Percentiles rank a stretch among this genome's conserved stretches.
Conservation (phyloP, 53 echinoderm and acorn worm genomes). For the Astropecten irregularis region DNA sequence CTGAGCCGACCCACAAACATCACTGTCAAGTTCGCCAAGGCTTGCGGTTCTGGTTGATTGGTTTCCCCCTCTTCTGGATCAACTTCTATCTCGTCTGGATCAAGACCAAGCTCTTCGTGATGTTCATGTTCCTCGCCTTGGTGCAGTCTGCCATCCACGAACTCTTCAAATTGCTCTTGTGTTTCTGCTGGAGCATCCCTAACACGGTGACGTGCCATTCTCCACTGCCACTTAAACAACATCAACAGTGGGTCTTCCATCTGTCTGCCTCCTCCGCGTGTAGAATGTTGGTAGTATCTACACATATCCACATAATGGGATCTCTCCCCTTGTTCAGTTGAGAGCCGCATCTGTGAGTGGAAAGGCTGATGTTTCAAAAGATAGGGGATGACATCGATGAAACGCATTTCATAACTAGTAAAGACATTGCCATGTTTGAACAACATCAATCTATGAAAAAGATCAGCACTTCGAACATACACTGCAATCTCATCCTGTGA, state of each 20-base stretch:
- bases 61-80: background rate
- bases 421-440: too few species aligned
- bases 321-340: too few species aligned
- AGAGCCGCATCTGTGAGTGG: too few species aligned
- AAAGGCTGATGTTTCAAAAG: too few species aligned
- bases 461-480: too few species aligned
- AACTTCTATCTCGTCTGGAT: constrained; percentile 2
- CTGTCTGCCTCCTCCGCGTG: background rate
- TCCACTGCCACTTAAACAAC: constrained; percentile 23
- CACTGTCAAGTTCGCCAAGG: background rate
- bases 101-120: background rate
- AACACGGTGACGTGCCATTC: constrained; percentile 15
- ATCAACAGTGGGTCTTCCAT: background rate
- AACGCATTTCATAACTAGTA: too few species aligned
- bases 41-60: background rate
- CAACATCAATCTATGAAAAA: too few species aligned
- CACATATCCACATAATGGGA: too few species aligned
- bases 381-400: too few species aligned
- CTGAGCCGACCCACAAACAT: background rate
- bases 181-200: background rate
- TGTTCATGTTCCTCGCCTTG: too few species aligned
- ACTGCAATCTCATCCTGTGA: too few species aligned
- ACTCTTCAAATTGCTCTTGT: background rate
- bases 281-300: background rate
- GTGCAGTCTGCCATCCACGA: background rate